Percentiles rank a stretch among this genome's conserved stretches.
These are phyloP conservation scores for Diacarnus erythraeanus DNA, from an alignment of 37 sponge, comb jelly and placozoan genomes.

Conservation along the genomic window DNA sequence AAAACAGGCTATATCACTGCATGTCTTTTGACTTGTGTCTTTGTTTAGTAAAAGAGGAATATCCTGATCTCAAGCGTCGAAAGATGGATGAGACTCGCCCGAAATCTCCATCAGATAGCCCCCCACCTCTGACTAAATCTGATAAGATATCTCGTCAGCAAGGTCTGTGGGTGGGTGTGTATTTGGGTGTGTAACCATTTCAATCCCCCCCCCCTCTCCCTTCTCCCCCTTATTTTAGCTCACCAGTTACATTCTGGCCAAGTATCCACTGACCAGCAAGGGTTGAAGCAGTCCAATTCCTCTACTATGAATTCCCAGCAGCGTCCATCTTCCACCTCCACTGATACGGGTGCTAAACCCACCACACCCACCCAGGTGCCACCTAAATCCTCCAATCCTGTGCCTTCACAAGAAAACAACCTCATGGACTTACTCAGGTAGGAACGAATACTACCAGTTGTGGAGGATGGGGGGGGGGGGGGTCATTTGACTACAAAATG, in stretches of 20 bases:
- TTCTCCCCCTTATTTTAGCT: background rate
- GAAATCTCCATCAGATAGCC: slow-evolving; percentile 28
- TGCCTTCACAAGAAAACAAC: slow-evolving; percentile 11
- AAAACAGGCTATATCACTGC: too few species aligned
- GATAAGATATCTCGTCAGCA: too few species aligned
- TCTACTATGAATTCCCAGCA: too few species aligned
- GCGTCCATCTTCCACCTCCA: background rate
- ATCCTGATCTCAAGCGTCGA: slow-evolving; percentile 18
- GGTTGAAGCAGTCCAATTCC: background rate
- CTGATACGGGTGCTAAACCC: background rate
- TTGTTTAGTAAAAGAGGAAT: background rate
- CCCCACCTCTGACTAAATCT: slow-evolving; percentile 24
- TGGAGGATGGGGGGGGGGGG: too few species aligned
- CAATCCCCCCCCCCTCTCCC: background rate
- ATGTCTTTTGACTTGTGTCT: background rate
- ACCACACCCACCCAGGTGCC: background rate
- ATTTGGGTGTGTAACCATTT: too few species aligned
- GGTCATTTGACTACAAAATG: background rate
- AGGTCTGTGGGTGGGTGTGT: too few species aligned
- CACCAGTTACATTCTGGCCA: background rate
- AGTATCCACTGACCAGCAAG: background rate
- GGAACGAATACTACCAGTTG: too few species aligned
- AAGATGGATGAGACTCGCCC: slow-evolving; percentile 2
- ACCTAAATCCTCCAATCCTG: background rate
- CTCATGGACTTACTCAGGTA: slow-evolving; percentile 56